A percentile compares a stretch with the other conserved stretches of the same genome.
phyloP scores from a whole-genome alignment of 1,140 invertebrate species.

The Drosophila prosaltans region DNA sequence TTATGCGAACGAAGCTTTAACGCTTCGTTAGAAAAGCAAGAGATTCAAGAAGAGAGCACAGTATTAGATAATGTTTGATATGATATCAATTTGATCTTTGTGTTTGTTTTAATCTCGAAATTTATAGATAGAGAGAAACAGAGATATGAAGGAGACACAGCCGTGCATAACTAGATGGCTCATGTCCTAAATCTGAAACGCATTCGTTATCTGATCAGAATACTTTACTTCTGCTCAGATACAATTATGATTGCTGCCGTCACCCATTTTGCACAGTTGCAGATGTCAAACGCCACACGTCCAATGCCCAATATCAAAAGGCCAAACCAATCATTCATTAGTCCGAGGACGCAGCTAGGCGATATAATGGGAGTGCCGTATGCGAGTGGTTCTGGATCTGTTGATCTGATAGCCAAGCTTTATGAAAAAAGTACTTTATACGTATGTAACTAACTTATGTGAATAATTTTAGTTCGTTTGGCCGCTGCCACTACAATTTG shows the following conservation, averaged over 20 bases:
- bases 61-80: conserved; percentile 16
- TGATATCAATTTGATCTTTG: conserved; percentile 7
- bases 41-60: neutral
- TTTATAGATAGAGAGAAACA: conserved; percentile 1
- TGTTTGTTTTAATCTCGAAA: neutral
- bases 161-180: conserved; percentile 7
- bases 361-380: neutral
- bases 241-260: neutral
- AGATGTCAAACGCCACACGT: neutral
- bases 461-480: conserved; percentile 40
- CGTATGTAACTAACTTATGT: conserved; percentile 13
- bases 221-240: neutral
- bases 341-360: neutral
- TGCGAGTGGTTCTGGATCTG: neutral
- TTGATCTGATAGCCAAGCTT: conserved; percentile 8
- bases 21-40: neutral
- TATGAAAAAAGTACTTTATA: conserved; percentile 13
- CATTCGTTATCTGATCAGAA: conserved; percentile 4
- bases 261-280: neutral
- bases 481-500: conserved; percentile 45
- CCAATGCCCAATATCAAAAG: neutral
- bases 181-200: neutral
- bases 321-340: neutral
- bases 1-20: neutral
- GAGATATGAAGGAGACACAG: conserved; percentile 19